Evolutionary conservation across 2,888 invertebrate genomes (phyloP), one percentile per base, ranked within the genome.

Genomic region (Polia nebulosa): DNA sequence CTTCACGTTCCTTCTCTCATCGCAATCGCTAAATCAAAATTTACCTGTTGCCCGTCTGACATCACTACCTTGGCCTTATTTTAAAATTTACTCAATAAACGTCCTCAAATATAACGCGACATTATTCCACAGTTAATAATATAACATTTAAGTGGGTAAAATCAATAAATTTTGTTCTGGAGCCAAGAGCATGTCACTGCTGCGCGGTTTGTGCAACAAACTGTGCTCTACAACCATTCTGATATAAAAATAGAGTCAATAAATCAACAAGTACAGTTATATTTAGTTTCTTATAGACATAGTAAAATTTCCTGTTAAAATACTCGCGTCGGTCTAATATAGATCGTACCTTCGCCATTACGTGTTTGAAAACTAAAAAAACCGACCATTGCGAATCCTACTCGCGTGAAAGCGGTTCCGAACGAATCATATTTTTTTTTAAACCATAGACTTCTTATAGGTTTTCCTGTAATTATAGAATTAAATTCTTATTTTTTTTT

Each of bases 171-270:
- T 84, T 71, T 72, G 80, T 83, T 82, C 78, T 70, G 72, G 82
- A 85, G 87, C 89, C 89, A 88, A 88, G 59, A 83, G 65, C 64
- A 65, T 89, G 89, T 89, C 83, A 83, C 73, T 76, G 72, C 45
- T 32, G 47, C 67, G 79, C 66, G 69, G 68, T 76, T 72, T 72
- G 69, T 78, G 80, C 82, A 74, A 79, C 85, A 73, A 76, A 81
- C 70, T 84, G 73, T 86, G 72, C 77, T 63, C 78, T 32, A 76
- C 77, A 69, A 66, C 75, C 70, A 82, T 84, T 82, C 78, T 73
- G 72, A 80, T 85, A 81, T 80, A 83, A 85, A 88, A 89, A 89
- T 88, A 89, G 85, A 73, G 55, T 49, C 62, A 56, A 81, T 79
- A 76, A 81, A 82, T 80, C 83, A 44, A 83, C 79, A 81, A 79